Conservation (phyloP, 2,113 vertebrate species). For the Cyprinodon brontotheroides region DNA sequence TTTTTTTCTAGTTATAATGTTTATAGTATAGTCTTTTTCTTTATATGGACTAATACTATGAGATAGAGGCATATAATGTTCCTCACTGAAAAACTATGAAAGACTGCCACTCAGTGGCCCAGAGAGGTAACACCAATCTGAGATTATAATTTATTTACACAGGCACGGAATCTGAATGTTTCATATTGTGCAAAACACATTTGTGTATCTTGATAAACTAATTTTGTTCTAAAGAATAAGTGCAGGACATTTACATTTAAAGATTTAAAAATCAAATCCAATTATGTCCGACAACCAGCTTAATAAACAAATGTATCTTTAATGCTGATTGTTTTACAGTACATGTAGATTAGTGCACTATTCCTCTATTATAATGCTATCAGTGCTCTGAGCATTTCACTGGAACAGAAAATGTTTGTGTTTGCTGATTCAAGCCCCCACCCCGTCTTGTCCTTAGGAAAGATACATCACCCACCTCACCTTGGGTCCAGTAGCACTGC, state of each 20-base stretch:
- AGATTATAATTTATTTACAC: neutral
- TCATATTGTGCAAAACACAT: neutral
- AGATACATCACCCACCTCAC: too few relatives aligned
- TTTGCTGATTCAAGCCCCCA: too few relatives aligned
- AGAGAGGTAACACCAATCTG: slow-evolving; percentile 8
- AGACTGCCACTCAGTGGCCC: slow-evolving; percentile 45
- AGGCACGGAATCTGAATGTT: neutral
- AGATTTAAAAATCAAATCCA: neutral
- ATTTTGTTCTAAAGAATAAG: neutral
- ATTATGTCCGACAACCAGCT: slow-evolving; percentile 20
- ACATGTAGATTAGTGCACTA: neutral
- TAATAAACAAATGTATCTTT: neutral
- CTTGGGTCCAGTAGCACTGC: too few relatives aligned
- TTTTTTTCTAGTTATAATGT: too few relatives aligned
- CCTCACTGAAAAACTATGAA: slow-evolving; percentile 7
- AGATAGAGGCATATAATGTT: neutral
- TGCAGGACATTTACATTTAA: neutral
- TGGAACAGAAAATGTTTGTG: slow-evolving; percentile 26
- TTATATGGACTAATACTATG: too few relatives aligned
- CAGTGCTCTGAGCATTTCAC: slow-evolving; percentile 29
- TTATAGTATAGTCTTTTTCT: too few relatives aligned
- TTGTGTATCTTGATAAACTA: neutral
- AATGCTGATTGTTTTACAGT: neutral
- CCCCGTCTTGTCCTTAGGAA: too few relatives aligned
- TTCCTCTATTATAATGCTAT: slow-evolving; percentile 48